Percentiles rank a stretch among this genome's conserved stretches.
phyloP scores from a whole-genome alignment of 2,113 vertebrate genomes.

The Centropristis striata region DNA sequence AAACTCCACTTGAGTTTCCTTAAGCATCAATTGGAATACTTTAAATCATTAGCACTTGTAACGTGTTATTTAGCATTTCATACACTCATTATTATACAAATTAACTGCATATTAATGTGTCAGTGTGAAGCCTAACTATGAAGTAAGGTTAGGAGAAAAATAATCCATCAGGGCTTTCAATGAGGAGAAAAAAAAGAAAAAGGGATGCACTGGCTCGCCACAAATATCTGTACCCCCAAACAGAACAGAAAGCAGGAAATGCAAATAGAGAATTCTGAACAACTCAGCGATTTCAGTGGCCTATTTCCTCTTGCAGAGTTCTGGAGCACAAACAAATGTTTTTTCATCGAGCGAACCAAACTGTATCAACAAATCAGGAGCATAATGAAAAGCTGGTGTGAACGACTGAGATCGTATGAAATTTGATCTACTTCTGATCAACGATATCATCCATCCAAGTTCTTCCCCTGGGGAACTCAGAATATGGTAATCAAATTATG shows the following conservation, averaged over 20 bases:
- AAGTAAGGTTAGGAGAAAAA: not conserved
- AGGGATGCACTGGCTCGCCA: not conserved
- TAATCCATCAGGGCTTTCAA: not conserved
- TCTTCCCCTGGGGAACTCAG: slow-evolving; percentile 28
- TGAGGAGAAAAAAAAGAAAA: slow-evolving; percentile 6
- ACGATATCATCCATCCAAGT: slow-evolving; percentile 51
- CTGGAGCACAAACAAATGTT: slow-evolving; percentile 14
- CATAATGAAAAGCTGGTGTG: slow-evolving; percentile 43
- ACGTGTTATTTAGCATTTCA: slow-evolving; percentile 15
- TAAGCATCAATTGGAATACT: slow-evolving; percentile 19
- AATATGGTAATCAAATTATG: slow-evolving; percentile 77
- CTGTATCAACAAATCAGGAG: slow-evolving; percentile 3
- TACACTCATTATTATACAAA: not conserved
- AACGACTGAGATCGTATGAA: slow-evolving; percentile 44
- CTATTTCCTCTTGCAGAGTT: slow-evolving; percentile 1
- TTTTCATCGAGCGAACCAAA: slow-evolving; percentile 15
- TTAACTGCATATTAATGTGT: not conserved
- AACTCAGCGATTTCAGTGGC: slow-evolving; percentile 2
- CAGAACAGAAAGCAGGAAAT: slow-evolving; percentile 18
- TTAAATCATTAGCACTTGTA: not conserved
- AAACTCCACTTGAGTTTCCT: not conserved
- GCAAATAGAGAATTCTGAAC: slow-evolving; percentile 21
- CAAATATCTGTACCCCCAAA: slow-evolving; percentile 1
- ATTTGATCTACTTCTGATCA: slow-evolving; percentile 68
- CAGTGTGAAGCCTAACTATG: not conserved